Evolutionary conservation across 2,888 invertebrate species (phyloP).

Genomic region (Hypomecis punctinalis): DNA sequence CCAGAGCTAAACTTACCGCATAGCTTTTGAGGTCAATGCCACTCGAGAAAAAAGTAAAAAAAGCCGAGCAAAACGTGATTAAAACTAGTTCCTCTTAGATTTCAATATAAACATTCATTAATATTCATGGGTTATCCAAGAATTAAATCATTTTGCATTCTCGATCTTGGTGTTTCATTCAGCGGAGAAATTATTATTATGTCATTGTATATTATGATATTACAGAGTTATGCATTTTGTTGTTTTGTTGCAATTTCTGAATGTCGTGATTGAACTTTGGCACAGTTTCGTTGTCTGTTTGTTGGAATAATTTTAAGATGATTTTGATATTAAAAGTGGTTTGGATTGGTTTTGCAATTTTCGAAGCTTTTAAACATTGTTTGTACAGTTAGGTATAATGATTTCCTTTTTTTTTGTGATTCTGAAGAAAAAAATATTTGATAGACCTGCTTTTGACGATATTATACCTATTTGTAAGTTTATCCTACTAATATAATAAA

Average conservation of each 20-base stretch:
- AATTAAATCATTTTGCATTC: conserved; percentile 16
- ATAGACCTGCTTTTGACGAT: no score
- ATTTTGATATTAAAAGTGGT: background rate
- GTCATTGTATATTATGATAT: conserved; percentile 3
- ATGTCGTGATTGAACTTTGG: conserved; percentile 6
- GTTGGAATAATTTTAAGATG: background rate
- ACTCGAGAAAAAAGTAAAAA: conserved; percentile 11
- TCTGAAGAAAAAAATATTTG: no score
- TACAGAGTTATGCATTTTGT: conserved; percentile 9
- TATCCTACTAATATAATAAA: no score
- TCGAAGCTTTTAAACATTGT: background rate
- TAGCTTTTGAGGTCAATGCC: conserved; percentile 27
- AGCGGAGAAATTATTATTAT: conserved; percentile 2
- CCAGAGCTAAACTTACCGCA: background rate
- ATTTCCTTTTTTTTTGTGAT: no score
- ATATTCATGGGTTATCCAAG: conserved; percentile 26
- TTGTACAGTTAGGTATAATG: no score
- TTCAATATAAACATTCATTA: conserved; percentile 20
- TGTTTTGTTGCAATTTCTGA: conserved; percentile 17
- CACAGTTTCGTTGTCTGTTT: conserved; percentile 8
- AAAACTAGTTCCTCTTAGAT: conserved; percentile 28
- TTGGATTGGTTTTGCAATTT: no score
- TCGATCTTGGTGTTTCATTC: conserved; percentile 16
- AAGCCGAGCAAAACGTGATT: conserved; percentile 17
- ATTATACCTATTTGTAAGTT: no score